A percentile compares a stretch with the other conserved stretches of the same genome.
Evolutionary conservation across 1,140 invertebrate species (phyloP).

Genomic region (Ips nitidus): DNA sequence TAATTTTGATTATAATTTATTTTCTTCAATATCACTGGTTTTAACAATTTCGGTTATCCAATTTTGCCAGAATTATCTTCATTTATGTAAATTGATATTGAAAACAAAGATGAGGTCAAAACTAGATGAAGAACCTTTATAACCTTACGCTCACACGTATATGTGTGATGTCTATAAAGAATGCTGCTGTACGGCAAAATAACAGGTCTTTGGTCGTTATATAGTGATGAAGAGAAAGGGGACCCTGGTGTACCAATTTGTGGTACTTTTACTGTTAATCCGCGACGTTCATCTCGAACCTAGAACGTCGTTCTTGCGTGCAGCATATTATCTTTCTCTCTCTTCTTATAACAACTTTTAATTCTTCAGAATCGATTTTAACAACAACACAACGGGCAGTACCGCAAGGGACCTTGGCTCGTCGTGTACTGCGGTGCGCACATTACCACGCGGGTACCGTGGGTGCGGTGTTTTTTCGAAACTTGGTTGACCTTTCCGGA

Average conservation of each 20-base stretch:
- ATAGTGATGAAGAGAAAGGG: slow-evolving; percentile 19
- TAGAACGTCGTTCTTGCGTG: slow-evolving; percentile 18
- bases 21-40: too few species aligned
- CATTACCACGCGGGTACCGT: not conserved
- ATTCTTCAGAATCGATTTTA: slow-evolving; percentile 22
- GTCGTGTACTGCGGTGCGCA: slow-evolving; percentile 13
- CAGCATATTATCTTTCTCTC: slow-evolving; percentile 21
- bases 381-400: slow-evolving; percentile 1
- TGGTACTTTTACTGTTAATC: slow-evolving; percentile 27
- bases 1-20: too few species aligned
- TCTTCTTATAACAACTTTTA: slow-evolving; percentile 6
- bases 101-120: too few species aligned
- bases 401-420: slow-evolving; percentile 18
- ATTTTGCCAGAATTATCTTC: too few species aligned
- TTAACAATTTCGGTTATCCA: too few species aligned
- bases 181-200: slow-evolving; percentile 10
- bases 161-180: slow-evolving; percentile 12
- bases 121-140: too few species aligned
- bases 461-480: slow-evolving; percentile 2
- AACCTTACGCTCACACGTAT: too few species aligned
- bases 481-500: slow-evolving; percentile 24
- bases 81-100: too few species aligned
- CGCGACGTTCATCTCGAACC: slow-evolving; percentile 14
- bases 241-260: slow-evolving; percentile 13
- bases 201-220: slow-evolving; percentile 20